A percentile compares a stretch with the other conserved stretches of the same genome.
These are phyloP conservation scores for Heteromurus nitidus DNA, from an alignment of 2,888 invertebrate species.

Conservation along the genomic window DNA sequence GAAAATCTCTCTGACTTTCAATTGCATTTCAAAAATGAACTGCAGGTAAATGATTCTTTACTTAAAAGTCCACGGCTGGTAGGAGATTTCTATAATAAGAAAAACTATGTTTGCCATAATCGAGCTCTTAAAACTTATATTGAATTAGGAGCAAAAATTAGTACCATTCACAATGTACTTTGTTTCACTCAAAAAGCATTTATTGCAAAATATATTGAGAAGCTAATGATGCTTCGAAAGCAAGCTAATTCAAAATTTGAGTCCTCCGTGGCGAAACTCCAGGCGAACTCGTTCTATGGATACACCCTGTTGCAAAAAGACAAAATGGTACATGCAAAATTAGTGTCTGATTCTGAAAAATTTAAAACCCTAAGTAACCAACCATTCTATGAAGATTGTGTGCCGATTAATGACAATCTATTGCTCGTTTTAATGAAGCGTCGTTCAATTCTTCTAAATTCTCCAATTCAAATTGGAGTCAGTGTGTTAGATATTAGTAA, in stretches of 20 bases:
- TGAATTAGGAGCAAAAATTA: background rate
- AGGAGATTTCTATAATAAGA: background rate
- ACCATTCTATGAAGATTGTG: background rate
- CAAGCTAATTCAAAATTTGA: slow-evolving; percentile 2
- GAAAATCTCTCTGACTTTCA: slow-evolving; percentile 1
- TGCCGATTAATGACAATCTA: background rate
- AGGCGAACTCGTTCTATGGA: background rate
- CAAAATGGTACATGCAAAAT: background rate
- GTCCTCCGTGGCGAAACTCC: background rate
- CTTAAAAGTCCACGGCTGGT: background rate
- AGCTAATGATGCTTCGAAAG: background rate
- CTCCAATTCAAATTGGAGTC: slow-evolving; percentile 14
- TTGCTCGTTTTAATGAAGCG: background rate
- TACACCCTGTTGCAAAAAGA: background rate
- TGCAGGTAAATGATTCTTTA: background rate
- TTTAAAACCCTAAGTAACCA: background rate
- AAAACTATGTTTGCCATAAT: slow-evolving; percentile 9
- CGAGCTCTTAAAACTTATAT: slow-evolving; percentile 5
- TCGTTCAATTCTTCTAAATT: background rate
- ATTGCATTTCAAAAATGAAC: background rate
- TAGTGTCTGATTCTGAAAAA: background rate
- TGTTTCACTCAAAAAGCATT: background rate
- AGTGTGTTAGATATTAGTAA: background rate
- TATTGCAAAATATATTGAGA: background rate
- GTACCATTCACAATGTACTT: background rate